These are phyloP conservation scores for Nysson spinosus DNA, from an alignment of 2,888 invertebrate species.

Conservation along the genomic window DNA sequence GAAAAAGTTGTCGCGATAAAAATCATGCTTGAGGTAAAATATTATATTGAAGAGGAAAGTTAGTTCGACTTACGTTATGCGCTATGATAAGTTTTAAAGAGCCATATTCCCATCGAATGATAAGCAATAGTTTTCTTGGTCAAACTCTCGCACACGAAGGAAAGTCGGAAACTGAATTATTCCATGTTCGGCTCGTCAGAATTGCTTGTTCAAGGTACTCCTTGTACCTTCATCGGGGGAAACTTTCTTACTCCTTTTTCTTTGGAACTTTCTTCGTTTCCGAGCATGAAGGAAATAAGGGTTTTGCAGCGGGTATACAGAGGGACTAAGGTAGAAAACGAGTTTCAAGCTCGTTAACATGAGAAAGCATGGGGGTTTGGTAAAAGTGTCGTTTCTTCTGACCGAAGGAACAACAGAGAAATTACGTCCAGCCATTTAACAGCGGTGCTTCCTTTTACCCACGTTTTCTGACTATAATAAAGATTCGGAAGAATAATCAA, in stretches of 20 bases:
- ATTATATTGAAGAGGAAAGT: too few relatives aligned
- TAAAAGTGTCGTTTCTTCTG: conserved; percentile 49
- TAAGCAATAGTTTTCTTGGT: not conserved
- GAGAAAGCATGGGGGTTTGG: conserved; percentile 46
- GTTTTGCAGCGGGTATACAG: conserved; percentile 3
- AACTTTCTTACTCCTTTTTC: conserved; percentile 21
- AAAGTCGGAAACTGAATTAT: not conserved
- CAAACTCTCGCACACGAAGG: not conserved
- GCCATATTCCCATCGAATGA: too few relatives aligned
- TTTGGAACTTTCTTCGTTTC: conserved; percentile 20
- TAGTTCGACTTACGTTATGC: too few relatives aligned
- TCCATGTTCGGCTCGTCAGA: not conserved
- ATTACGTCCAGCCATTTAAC: conserved; percentile 51
- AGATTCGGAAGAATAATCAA: conserved; percentile 36
- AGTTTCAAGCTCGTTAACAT: conserved; percentile 48
- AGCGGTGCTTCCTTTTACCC: conserved; percentile 40
- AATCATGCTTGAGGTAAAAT: too few relatives aligned
- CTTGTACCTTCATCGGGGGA: not conserved
- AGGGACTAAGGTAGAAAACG: conserved; percentile 26
- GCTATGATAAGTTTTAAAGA: too few relatives aligned
- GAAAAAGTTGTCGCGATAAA: too few relatives aligned
- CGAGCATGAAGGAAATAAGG: conserved; percentile 1
- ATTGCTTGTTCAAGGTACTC: conserved; percentile 5
- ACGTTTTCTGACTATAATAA: conserved; percentile 41
- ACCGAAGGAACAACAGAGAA: conserved; percentile 38